Conservation (phyloP, 2,888 invertebrate species). For the Philonicus albiceps region DNA sequence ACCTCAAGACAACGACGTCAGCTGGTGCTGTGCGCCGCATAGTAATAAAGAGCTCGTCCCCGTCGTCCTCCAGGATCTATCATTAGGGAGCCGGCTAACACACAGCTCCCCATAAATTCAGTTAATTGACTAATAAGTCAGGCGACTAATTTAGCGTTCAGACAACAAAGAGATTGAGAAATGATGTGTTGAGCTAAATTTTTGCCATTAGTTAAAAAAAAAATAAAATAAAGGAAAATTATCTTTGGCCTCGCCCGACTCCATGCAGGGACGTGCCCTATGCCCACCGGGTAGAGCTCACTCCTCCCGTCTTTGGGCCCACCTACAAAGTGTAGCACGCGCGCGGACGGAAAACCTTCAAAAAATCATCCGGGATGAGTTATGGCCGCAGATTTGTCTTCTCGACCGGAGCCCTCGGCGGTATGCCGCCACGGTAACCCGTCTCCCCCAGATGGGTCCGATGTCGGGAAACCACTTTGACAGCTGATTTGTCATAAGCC, state of each 20-base stretch:
- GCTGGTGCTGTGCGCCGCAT: constrained; percentile 15
- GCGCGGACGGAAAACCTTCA: background rate
- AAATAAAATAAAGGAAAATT: too few species aligned
- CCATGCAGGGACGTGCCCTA: background rate
- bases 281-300: background rate
- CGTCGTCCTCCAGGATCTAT: constrained; percentile 2
- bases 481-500: constrained; percentile 37
- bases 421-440: background rate
- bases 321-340: background rate
- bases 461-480: constrained; percentile 30
- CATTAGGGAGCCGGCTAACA: constrained; percentile 16
- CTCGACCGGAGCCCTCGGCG: background rate
- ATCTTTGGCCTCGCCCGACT: constrained; percentile 5
- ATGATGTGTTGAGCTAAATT: constrained; percentile 44
- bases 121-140: constrained; percentile 48
- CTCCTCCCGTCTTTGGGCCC: background rate
- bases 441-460: constrained; percentile 1
- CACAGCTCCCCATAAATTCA: constrained; percentile 45
- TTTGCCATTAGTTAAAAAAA: constrained; percentile 43
- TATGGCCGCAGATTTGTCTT: constrained; percentile 42
- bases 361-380: constrained; percentile 25
- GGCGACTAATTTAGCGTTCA: constrained; percentile 45
- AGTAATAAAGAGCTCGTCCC: constrained; percentile 32
- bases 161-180: constrained; percentile 45
- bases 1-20: constrained; percentile 25